phyloP scores from a whole-genome alignment of 2,888 invertebrate species.

The Noctua fimbriata region DNA sequence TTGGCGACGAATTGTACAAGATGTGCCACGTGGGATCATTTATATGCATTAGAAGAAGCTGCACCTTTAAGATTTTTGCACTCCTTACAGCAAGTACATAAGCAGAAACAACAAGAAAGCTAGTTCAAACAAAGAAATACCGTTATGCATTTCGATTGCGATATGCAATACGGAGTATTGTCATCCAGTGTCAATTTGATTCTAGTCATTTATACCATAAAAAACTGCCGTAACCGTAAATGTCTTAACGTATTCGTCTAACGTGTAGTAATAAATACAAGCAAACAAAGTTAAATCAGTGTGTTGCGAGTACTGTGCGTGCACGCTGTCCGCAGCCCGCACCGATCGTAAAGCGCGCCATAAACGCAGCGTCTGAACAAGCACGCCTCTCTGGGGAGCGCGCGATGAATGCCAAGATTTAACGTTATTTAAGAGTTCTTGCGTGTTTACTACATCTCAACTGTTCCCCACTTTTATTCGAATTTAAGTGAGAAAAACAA shows the following conservation, averaged over 20 bases:
- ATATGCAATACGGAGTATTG: not conserved
- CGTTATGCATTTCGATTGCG: not conserved
- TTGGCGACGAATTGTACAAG: not conserved
- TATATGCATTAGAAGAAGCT: conserved; percentile 29
- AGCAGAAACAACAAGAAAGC: not conserved
- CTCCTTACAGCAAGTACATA: not conserved
- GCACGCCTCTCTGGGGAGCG: not conserved
- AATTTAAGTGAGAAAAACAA: not conserved
- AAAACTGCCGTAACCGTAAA: not conserved
- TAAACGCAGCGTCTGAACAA: conserved; percentile 15
- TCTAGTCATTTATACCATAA: not conserved
- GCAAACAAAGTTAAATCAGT: not conserved
- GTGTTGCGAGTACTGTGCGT: not conserved
- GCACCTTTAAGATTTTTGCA: not conserved
- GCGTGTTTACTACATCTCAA: not conserved
- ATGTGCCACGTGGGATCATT: not conserved
- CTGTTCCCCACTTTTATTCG: not conserved
- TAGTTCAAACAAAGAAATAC: not conserved
- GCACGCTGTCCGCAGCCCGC: not conserved
- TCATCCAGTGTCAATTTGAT: not conserved
- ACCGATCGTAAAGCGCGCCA: conserved; percentile 17
- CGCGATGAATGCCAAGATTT: not conserved
- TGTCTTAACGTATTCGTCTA: not conserved
- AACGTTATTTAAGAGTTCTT: not conserved
- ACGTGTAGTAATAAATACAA: not conserved